Evolutionary conservation across 2,888 invertebrate genomes (phyloP), one percentile per base, ranked within the genome.

Genomic region (Frankliniella fusca): DNA sequence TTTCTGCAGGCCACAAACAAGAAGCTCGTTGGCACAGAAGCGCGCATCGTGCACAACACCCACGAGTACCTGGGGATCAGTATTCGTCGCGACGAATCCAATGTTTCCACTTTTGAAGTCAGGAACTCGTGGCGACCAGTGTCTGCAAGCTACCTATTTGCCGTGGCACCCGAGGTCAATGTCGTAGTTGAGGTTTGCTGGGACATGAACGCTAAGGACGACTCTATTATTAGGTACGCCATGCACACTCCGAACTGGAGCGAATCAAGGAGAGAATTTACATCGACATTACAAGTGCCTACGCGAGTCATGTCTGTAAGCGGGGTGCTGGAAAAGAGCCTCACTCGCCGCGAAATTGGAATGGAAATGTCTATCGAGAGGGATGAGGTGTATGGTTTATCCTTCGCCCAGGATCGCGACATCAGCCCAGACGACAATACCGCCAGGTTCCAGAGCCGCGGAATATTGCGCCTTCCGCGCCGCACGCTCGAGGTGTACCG

Each of bases 71-170:
- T 82, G 48, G 81, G 81, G n/a, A 5, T 83, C 18, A 80, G 28
- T 23, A n/a, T 84, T 15, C 65, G 81, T 48, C 81, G 50, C 18
- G 61, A 81, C 70, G 76, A 82, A 12, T 48, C 76, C 7, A 80
- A 38, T 15, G 65, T 70, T 9, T 81, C 79, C 48, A 82, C 82
- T 48, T 80, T 86, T 20, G 85, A 85, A 81, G 83, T 86, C 48
- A 84, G 84, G 80, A 87, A 86, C 82, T 86, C 86, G 9, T 83
- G 86, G 80, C 84, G 84, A 3, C 86, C 86, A 20, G 84, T 87
- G 18, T 85, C 86, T 80, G 48, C 86, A 18, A 82, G 85, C 5
- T 83, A 86, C 28, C 83, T 83, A 12, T 85, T 84, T 27, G 84
- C 85, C 28, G 83, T 84, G 23, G 76, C n/a, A 12, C 81, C 83